Evolutionary conservation across 1,140 invertebrate genomes (phyloP), one percentile per base, ranked within the genome.

Genomic region (Megathymus violae): DNA sequence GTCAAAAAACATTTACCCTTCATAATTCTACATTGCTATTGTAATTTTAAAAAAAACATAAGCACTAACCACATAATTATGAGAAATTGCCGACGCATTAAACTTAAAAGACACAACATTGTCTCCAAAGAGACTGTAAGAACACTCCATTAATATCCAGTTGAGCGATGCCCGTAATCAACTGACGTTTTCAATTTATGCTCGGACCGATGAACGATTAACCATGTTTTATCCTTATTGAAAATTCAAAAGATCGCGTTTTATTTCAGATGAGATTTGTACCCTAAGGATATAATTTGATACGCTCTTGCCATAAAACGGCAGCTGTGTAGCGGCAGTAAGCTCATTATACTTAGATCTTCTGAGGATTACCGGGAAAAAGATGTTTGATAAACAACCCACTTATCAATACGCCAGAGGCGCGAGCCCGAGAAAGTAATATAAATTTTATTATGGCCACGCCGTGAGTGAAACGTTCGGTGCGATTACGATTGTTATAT

Each of bases 351-450:
- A 63, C 58, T 51, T 63, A 76, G 82, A 84, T 84, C 64, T 59
- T 66, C 63, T 63, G 58, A 60, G 76, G 84, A 86, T 87, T 85
- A 82, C 77, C 48, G 48, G 60, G 77, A 86, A 82, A 68, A 75
- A 82, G 84, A 88, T 86, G 78, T 84, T 85, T 85, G 80, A 86
- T 86, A 86, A 85, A 81, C 78, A 80, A 71, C 59, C 79, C 76
- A 82, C 79, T 84, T 87, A 89, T 85, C 82, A 85, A 78, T 80
- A 80, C 52, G 80, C 83, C 76, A 63, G 69, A 69, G 79, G 84
- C 76, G 62, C 48, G 56, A 70, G 62, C 62, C 51, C 52, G 56
- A 62, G 52, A 68, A 51, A 38, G 74, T 67, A 74, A 74, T 81
- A 83, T 78, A 76, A 74, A 76, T 81, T 77, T 79, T 79, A 71